Evolutionary conservation across 2,113 vertebrate species (phyloP), one percentile per base, ranked within the genome.

Genomic region (Gymnarchus niloticus): DNA sequence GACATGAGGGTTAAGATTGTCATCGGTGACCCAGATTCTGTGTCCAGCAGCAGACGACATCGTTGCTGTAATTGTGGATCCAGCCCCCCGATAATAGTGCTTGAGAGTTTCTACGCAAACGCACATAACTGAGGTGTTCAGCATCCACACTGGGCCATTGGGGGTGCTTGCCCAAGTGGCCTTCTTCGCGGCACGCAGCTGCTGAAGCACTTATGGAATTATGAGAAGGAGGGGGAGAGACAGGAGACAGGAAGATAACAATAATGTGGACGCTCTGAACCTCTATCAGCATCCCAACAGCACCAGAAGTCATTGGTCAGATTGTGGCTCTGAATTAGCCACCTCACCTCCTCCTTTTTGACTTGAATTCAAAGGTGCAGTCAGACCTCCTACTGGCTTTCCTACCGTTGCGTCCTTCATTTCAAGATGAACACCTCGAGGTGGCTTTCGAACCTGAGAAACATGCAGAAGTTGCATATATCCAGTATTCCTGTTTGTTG

Each of bases 21-120:
- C 94, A 94, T 93, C 59, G 0, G 86, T 93, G 93, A 93, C 94
- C 93, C 91, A 93, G 91, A 93, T 95, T 94, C 92, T 89, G 89
- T 92, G 91, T 93, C 90, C 92, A 92, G 90, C 92, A 91, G 91
- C 89, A 91, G 88, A 90, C 93, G 94, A 94, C 92, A 93, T 94
- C 91, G 92, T 87, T 61, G 87, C 86, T 92, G 90, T 92, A 92
- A 93, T 92, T 94, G 93, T 92, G 94, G 91, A 90, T 89, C 84
- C 69, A 84, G 90, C 91, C 89, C 52, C 14, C 14, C n/a, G n/a
- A n/a, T n/a, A n/a, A n/a, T n/a, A n/a, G n/a, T n/a, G n/a, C n/a
- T n/a, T n/a, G n/a, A n/a, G n/a, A n/a, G n/a, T n/a, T n/a, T n/a
- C n/a, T n/a, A n/a, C n/a, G n/a, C n/a, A n/a, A n/a, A n/a, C n/a